Evolutionary conservation across 2,888 invertebrate species (phyloP).

Genomic region (Folsomia candida): DNA sequence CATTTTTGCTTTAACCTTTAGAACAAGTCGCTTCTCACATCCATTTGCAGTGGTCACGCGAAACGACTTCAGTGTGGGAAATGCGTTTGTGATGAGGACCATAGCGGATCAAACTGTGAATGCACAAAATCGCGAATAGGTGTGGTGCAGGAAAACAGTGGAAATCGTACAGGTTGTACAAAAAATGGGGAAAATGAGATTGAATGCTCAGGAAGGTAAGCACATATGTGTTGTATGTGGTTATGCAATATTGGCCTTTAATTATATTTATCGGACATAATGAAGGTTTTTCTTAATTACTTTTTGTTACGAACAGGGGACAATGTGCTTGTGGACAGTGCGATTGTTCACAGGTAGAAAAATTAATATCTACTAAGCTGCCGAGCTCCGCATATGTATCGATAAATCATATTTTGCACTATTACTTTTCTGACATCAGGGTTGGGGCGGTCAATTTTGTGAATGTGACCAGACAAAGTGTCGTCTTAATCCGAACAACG

Average conservation of each 20-base stretch:
- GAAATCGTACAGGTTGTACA: constrained; percentile 9
- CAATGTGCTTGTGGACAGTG: constrained; percentile 36
- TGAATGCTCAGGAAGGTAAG: constrained; percentile 23
- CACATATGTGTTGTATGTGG: no score
- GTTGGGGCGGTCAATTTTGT: constrained; percentile 29
- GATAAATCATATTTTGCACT: background rate
- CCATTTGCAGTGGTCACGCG: constrained; percentile 18
- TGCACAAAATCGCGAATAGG: constrained; percentile 19
- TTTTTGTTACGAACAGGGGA: constrained; percentile 17
- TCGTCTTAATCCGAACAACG: constrained; percentile 3
- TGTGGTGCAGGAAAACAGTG: background rate
- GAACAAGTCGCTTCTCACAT: no score
- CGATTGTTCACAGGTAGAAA: constrained; percentile 13
- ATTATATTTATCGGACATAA: no score
- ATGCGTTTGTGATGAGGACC: constrained; percentile 24
- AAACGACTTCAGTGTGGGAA: constrained; percentile 31
- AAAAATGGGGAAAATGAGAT: background rate
- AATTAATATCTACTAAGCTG: background rate
- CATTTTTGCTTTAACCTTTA: no score
- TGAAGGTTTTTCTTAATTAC: background rate
- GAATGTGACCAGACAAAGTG: constrained; percentile 21
- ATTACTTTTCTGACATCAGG: constrained; percentile 8
- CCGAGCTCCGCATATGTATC: background rate
- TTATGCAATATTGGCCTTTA: no score
- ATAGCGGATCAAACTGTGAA: constrained; percentile 31